These are phyloP conservation scores for Icerya purchasi DNA, from an alignment of 2,888 invertebrate genomes.

Conservation along the genomic window DNA sequence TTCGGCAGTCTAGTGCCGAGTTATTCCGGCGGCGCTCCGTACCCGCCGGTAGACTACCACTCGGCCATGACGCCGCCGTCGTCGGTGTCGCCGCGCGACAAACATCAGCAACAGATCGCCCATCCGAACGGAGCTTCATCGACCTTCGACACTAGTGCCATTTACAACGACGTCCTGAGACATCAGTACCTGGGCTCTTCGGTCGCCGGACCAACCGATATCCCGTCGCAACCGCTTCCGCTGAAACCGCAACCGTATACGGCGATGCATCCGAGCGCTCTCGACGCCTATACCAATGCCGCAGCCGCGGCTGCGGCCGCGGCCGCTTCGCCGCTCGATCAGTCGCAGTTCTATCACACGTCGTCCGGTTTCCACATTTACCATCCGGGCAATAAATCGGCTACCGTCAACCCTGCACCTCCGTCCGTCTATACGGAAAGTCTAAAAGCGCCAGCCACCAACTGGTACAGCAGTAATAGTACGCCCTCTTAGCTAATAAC, in stretches of 20 bases:
- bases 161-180: conserved; percentile 29
- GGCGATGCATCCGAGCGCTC: conserved; percentile 32
- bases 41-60: conserved; percentile 43
- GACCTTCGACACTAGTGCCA: conserved; percentile 17
- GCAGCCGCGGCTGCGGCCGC: conserved; percentile 33
- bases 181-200: conserved; percentile 43
- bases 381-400: conserved; percentile 51
- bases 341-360: conserved; percentile 57
- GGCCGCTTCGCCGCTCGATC: conserved; percentile 37
- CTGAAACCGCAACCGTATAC: conserved; percentile 80
- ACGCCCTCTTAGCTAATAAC: neutral
- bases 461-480: conserved; percentile 39
- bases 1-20: conserved; percentile 36
- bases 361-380: conserved; percentile 70
- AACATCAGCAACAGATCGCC: conserved; percentile 29
- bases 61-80: conserved; percentile 91
- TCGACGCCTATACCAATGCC: conserved; percentile 29
- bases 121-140: conserved; percentile 10
- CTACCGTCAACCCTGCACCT: conserved; percentile 21
- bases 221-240: conserved; percentile 45
- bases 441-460: conserved; percentile 33
- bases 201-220: conserved; percentile 33
- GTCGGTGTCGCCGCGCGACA: conserved; percentile 86
- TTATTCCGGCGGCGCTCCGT: conserved; percentile 28
- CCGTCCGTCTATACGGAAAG: conserved; percentile 23